Percentiles rank a stretch among this genome's conserved stretches.
Conservation (phyloP, 1,140 invertebrate genomes). For the Caenorhabditis inopinata region DNA sequence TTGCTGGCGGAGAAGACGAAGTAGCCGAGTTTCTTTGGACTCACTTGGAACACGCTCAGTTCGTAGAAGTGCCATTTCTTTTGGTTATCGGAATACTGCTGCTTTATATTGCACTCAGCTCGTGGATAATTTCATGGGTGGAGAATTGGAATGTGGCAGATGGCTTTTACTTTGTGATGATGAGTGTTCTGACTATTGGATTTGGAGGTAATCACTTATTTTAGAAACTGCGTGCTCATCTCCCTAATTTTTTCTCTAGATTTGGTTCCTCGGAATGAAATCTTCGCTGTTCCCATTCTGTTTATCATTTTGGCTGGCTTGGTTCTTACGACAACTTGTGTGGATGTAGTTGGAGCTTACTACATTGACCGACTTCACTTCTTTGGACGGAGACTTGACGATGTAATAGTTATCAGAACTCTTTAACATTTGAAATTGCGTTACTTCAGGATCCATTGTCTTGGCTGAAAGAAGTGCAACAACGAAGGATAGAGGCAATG, state of each 20-base stretch:
- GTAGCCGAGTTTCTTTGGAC: constrained; percentile 66
- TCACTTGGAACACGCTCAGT: constrained; percentile 65
- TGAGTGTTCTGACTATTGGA: constrained; percentile 63
- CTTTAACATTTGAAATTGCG: not conserved
- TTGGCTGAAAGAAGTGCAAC: constrained; percentile 65
- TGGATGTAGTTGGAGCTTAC: constrained; percentile 65
- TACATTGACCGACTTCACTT: constrained; percentile 65
- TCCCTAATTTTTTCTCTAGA: constrained; percentile 45
- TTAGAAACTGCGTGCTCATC: too few relatives aligned
- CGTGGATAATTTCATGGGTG: constrained; percentile 58
- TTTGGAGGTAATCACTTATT: constrained; percentile 58
- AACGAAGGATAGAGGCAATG: constrained; percentile 65
- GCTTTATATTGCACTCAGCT: constrained; percentile 53
- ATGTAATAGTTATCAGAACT: constrained; percentile 45
- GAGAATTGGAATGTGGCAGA: constrained; percentile 57
- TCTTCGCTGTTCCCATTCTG: constrained; percentile 53
- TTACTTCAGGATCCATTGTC: constrained; percentile 59
- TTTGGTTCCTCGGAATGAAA: constrained; percentile 60
- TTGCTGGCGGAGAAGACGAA: constrained; percentile 59
- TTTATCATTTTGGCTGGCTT: constrained; percentile 59
- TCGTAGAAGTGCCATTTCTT: constrained; percentile 55
- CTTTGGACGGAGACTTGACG: constrained; percentile 62
- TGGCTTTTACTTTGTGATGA: constrained; percentile 66
- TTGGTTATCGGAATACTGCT: constrained; percentile 51
- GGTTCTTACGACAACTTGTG: constrained; percentile 62